Evolutionary conservation across 2,113 vertebrate genomes (phyloP).

Genomic region (Odocoileus virginianus): DNA sequence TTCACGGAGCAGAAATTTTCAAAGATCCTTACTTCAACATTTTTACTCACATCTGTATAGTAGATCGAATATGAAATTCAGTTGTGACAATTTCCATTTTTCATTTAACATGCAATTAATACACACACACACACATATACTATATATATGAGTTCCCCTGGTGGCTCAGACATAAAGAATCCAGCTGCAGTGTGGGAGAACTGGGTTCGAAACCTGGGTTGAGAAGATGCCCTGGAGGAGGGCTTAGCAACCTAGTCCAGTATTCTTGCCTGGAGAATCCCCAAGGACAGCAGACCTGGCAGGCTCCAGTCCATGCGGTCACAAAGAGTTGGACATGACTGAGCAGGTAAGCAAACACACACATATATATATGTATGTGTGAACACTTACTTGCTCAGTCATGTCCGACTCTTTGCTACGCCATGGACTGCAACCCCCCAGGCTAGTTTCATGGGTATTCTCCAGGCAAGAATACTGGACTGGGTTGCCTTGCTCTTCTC

Average conservation of each 20-base stretch:
- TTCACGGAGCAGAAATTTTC: neutral
- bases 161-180: neutral
- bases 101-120: neutral
- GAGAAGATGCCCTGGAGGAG: neutral
- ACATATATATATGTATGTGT: neutral
- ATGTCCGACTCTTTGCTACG: neutral
- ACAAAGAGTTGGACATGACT: neutral
- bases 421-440: neutral
- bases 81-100: neutral
- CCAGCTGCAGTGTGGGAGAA: neutral
- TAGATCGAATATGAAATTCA: neutral
- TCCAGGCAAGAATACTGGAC: neutral
- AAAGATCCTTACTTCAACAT: neutral
- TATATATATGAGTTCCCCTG: neutral
- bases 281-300: neutral
- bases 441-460: neutral
- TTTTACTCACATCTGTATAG: neutral
- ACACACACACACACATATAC: neutral
- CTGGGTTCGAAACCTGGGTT: accelerated
- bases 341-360: neutral
- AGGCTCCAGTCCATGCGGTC: neutral
- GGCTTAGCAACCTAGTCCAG: neutral
- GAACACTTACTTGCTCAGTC: neutral
- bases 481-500: neutral
- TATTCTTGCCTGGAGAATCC: neutral